Base-by-base conservation (phyloP, 2,888 invertebrate species). In the Sarcophaga caerulescens region DNA sequence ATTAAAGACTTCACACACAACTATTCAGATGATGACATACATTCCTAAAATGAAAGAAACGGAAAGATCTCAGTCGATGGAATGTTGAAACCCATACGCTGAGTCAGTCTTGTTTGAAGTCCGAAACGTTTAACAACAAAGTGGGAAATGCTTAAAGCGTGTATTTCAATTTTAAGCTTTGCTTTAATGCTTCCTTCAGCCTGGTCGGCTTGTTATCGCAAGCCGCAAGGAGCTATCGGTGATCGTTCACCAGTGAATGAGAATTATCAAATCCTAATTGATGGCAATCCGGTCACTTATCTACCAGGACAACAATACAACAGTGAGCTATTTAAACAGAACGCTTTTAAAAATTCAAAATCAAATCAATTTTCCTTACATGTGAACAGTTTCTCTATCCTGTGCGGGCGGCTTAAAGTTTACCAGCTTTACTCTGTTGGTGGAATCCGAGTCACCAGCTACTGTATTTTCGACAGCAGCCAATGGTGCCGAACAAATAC, bases 381-480 rank as follows among this genome's bases (percentile, higher is more conserved):
- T 10, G 8, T 10, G 35, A 35, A 35, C 92, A 96, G 96, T 96
- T 52, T 94, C 95, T 0, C 92, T 96, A 35, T 94, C 95, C 91
- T 96, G 96, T 59, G 94, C 95, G 1, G 93, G 94, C 75, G 94
- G 94, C 23, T 94, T 96, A 78, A 96, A 96, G 88, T 97, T 98
- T 91, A 95, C 95, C 5, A 96, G 97, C 14, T 98, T 98, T 90
- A 95, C 96, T 85, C 94, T 99, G 89, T 96, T 96, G 89, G 96
- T 96, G 4, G 97, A 97, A 89, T 95, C 95, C 1, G 95, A 95
- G 75, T 93, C 94, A 63, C 59, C 79, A 3, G 19, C 45, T 12
- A 2, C 52, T 5, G 1, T 47, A 2, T 4, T 35, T 4, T 47
- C 23, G 8, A 1, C 52, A 6, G 91, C 92, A 2, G 93, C 92